A percentile compares a stretch with the other conserved stretches of the same genome.
Conservation (phyloP, 2,113 vertebrate genomes). For the Thalassarche chlororhynchos region DNA sequence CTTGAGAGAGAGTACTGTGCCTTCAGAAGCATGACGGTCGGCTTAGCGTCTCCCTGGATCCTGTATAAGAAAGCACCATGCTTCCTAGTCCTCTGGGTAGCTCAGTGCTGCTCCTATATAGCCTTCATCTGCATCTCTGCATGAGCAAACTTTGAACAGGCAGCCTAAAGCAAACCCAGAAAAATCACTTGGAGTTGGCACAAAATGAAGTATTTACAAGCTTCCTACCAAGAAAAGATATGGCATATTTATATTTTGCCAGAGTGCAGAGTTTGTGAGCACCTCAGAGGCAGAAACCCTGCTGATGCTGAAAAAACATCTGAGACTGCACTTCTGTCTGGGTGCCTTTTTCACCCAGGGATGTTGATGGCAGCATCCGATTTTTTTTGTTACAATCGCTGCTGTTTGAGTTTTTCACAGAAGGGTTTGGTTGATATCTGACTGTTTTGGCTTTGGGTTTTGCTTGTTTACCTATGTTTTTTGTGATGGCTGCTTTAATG, state of each 20-base stretch:
- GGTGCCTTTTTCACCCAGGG: background rate
- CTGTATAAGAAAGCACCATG: background rate
- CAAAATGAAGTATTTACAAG: background rate
- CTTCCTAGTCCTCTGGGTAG: background rate
- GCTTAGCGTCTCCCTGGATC: background rate
- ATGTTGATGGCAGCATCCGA: background rate
- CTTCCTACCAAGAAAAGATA: background rate
- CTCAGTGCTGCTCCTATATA: background rate
- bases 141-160: background rate
- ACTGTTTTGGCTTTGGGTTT: conserved; percentile 41
- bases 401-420: conserved; percentile 10
- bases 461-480: conserved; percentile 71
- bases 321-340: background rate
- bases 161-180: background rate
- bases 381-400: background rate
- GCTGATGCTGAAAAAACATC: background rate
- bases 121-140: background rate
- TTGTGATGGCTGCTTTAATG: conserved; percentile 75
- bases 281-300: background rate
- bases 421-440: conserved; percentile 30
- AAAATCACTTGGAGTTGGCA: background rate
- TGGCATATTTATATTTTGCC: background rate
- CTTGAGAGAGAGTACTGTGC: background rate
- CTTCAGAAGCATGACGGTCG: background rate
- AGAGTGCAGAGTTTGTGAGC: background rate